These are phyloP conservation scores for Knipowitschia caucasica DNA, from an alignment of 2,797 vertebrate genomes.

Conservation along the genomic window DNA sequence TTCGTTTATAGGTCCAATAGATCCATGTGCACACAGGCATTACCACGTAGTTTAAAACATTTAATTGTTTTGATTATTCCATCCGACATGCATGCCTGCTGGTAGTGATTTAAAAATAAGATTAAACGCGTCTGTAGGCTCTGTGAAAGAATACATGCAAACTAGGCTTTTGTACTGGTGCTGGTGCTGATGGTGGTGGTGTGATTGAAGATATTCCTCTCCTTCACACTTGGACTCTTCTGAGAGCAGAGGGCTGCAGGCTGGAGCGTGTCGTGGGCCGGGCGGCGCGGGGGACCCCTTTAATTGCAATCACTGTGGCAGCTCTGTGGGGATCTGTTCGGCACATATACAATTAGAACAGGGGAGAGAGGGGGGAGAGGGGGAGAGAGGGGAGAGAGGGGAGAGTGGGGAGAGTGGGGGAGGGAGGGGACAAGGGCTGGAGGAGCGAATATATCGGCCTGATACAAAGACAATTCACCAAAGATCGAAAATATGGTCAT, in stretches of 20 bases:
- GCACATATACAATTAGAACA: slow-evolving; percentile 62
- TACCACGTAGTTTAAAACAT: no score
- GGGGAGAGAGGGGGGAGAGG: not conserved
- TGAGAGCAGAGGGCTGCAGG: no score
- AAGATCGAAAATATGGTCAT: no score
- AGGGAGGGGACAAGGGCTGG: not conserved
- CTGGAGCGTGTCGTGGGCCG: slow-evolving; percentile 7
- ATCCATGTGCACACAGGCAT: no score
- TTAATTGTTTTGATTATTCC: no score
- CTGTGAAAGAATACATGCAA: not conserved
- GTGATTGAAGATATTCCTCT: not conserved
- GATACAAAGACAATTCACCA: no score
- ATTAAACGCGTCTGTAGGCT: not conserved
- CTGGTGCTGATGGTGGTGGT: not conserved
- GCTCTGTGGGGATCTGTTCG: slow-evolving; percentile 67
- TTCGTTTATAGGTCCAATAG: no score
- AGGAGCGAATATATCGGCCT: no score
- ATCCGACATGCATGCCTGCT: no score
- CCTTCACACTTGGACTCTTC: not conserved
- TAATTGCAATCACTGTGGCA: slow-evolving; percentile 80
- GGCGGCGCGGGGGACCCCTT: slow-evolving; percentile 65
- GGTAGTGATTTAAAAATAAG: not conserved
- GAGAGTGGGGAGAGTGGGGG: not conserved
- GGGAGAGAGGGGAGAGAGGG: not conserved
- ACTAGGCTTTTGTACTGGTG: not conserved